Conservation (phyloP, 2,797 vertebrate genomes). For the Gallirallus australis region DNA sequence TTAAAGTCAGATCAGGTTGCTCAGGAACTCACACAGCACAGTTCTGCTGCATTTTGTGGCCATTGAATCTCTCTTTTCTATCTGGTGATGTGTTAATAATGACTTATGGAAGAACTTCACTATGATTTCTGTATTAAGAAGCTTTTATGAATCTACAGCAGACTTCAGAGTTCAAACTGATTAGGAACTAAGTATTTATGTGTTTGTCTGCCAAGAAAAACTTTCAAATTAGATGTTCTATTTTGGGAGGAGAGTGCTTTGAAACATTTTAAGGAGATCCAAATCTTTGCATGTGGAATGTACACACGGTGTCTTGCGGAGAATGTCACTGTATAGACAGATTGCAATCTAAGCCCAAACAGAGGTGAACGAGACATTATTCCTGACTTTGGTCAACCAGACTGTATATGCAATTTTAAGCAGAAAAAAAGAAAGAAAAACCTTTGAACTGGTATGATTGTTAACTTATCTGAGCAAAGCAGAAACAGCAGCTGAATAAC, state of each 20-base stretch:
- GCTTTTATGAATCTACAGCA: background rate
- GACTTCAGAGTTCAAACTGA: background rate
- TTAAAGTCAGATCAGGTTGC: background rate
- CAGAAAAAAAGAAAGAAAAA: background rate
- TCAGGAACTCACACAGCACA: background rate
- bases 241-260: background rate
- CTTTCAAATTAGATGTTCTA: background rate
- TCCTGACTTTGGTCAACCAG: background rate
- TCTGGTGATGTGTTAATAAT: background rate
- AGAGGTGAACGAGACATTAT: background rate
- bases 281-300: background rate
- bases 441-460: background rate
- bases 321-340: background rate
- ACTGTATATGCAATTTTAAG: background rate
- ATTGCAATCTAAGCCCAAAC: background rate
- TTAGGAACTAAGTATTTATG: background rate
- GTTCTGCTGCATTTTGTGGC: background rate
- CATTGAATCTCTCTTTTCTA: background rate
- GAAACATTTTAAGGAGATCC: background rate
- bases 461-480: conserved; percentile 31
- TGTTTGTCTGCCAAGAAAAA: background rate
- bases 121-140: fast-evolving
- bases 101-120: background rate
- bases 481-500: conserved; percentile 13
- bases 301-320: background rate